Percentiles rank a stretch among this genome's conserved stretches.
Conservation (phyloP, 2,113 vertebrate genomes). For the Vidua macroura region DNA sequence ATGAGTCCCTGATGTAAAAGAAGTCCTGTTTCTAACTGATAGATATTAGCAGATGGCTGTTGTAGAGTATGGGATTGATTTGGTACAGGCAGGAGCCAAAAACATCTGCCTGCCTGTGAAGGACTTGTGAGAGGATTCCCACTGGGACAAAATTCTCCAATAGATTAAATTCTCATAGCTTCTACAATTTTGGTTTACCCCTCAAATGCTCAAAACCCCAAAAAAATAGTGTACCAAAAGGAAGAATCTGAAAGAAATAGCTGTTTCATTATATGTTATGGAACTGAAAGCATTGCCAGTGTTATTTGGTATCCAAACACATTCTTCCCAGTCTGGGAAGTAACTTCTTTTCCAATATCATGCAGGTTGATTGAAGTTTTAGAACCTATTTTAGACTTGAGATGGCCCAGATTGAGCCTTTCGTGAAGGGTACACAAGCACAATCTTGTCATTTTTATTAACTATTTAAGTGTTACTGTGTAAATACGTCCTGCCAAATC, state of each 20-base stretch:
- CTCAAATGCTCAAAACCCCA: not conserved
- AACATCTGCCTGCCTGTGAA: not conserved
- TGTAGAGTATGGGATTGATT: not conserved
- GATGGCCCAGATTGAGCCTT: not conserved
- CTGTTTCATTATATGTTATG: not conserved
- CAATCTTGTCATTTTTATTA: slow-evolving; percentile 37
- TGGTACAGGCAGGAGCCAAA: not conserved
- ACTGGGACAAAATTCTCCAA: not conserved
- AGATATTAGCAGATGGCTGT: not conserved
- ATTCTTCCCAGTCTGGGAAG: not conserved
- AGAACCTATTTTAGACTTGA: not conserved
- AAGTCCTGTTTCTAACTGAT: not conserved
- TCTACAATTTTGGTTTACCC: not conserved
- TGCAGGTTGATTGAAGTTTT: not conserved
- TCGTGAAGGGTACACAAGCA: not conserved
- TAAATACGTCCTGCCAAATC: not conserved
- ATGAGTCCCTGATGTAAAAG: not conserved
- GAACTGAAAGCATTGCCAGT: not conserved
- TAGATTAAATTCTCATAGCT: not conserved
- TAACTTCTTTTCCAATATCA: not conserved
- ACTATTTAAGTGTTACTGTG: not conserved
- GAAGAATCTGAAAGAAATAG: not conserved
- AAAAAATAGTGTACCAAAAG: not conserved
- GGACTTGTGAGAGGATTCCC: not conserved
- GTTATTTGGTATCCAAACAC: not conserved